A percentile compares a stretch with the other conserved stretches of the same genome.
phyloP scores from a whole-genome alignment of 64 coral and sea anemone species.

The Platygyra sinensis region DNA sequence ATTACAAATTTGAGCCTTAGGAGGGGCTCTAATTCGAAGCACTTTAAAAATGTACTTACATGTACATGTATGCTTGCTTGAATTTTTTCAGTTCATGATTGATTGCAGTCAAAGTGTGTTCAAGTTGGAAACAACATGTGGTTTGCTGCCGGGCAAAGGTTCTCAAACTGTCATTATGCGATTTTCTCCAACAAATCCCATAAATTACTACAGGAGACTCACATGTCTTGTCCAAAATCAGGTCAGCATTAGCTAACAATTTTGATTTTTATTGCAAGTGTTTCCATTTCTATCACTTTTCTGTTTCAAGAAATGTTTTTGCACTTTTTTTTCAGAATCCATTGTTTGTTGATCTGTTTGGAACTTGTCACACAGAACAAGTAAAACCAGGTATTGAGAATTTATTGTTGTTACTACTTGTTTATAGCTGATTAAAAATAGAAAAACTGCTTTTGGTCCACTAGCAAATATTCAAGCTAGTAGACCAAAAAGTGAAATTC shows the following conservation, averaged over 20 bases:
- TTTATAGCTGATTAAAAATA: neutral
- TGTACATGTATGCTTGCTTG: neutral
- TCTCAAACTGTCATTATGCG: slow-evolving; percentile 66
- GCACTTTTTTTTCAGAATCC: slow-evolving; percentile 59
- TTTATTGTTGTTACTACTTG: neutral
- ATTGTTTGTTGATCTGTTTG: slow-evolving; percentile 90
- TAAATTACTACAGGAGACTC: slow-evolving; percentile 92
- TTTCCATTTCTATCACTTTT: neutral
- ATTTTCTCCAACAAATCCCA: slow-evolving; percentile 75
- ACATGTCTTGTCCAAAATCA: slow-evolving; percentile 96
- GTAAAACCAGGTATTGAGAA: slow-evolving; percentile 77
- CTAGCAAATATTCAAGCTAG: too few species aligned
- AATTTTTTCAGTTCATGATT: slow-evolving; percentile 76
- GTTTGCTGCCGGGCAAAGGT: slow-evolving; percentile 61
- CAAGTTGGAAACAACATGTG: slow-evolving; percentile 79
- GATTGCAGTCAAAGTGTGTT: slow-evolving; percentile 91
- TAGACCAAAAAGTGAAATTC: too few species aligned
- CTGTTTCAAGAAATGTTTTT: neutral
- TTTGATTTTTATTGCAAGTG: neutral
- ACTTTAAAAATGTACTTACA: too few species aligned
- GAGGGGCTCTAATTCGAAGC: too few species aligned
- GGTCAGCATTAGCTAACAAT: slow-evolving; percentile 15
- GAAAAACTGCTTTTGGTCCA: too few species aligned
- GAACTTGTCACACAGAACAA: slow-evolving; percentile 98
- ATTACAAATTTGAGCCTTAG: too few species aligned